phyloP scores from a whole-genome alignment of 2,888 invertebrate genomes.

The Microctonus hyperodae region DNA sequence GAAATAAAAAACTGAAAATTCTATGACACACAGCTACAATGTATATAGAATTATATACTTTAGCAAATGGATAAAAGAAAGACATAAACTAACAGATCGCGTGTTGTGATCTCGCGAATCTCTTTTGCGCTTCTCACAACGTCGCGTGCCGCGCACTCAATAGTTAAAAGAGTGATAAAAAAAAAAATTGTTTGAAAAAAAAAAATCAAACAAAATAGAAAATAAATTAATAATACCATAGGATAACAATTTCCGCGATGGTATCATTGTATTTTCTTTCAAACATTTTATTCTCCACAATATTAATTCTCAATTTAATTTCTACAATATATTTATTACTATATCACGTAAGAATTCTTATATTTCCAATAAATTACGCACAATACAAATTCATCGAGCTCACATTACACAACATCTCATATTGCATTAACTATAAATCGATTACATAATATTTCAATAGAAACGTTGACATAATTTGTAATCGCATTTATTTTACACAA shows the following conservation, averaged over 20 bases:
- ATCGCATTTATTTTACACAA: too few relatives aligned
- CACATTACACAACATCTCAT: neutral
- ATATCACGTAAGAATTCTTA: neutral
- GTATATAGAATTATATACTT: neutral
- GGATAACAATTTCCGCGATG: constrained; percentile 11
- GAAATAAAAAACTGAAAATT: neutral
- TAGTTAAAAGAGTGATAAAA: neutral
- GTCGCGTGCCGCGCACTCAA: constrained; percentile 35
- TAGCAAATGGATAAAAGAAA: neutral
- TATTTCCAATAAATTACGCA: neutral
- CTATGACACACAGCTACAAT: neutral
- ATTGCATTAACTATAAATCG: neutral
- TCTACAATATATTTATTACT: too few relatives aligned
- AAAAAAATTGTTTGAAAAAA: neutral
- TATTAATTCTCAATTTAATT: too few relatives aligned
- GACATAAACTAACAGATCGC: constrained; percentile 39
- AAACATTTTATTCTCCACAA: too few relatives aligned
- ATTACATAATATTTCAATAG: neutral
- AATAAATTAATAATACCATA: neutral
- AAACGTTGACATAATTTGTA: neutral
- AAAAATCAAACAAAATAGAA: neutral
- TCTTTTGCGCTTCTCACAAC: constrained; percentile 37
- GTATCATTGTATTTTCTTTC: too few relatives aligned
- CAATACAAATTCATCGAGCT: too few relatives aligned
- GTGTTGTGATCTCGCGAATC: constrained; percentile 32